A percentile compares a stretch with the other conserved stretches of the same genome.
phyloP scores from a whole-genome alignment of 64 coral and sea anemone species.

The Trachythela sp. region DNA sequence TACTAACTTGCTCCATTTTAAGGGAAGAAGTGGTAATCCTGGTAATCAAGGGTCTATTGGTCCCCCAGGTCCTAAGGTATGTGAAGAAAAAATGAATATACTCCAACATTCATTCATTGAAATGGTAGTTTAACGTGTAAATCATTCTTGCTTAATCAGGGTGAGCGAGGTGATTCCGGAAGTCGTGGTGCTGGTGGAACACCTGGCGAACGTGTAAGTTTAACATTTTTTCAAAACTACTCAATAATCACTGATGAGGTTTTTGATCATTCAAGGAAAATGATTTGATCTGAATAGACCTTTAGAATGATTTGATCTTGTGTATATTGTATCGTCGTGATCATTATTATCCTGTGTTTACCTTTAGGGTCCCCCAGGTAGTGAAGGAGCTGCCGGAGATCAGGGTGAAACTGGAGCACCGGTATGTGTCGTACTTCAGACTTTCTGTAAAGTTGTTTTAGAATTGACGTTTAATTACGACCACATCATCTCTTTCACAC shows the following conservation, averaged over 20 bases:
- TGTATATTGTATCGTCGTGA: no score
- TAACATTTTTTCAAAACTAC: not conserved
- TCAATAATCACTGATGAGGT: no score
- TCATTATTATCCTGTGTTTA: not conserved
- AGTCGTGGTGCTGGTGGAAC: not conserved
- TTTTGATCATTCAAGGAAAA: no score
- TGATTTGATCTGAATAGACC: no score
- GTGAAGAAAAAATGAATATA: not conserved
- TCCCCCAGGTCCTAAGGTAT: not conserved
- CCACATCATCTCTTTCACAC: no score
- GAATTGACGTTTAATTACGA: no score
- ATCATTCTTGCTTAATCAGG: not conserved
- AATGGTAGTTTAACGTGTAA: not conserved
- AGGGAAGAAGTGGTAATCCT: not conserved
- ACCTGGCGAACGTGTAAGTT: not conserved
- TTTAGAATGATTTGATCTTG: no score
- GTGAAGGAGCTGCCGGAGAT: not conserved
- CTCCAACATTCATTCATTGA: no score
- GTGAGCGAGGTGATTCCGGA: not conserved
- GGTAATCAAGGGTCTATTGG: not conserved
- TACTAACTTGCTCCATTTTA: not conserved
- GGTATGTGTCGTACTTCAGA: not conserved
- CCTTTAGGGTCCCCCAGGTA: not conserved
- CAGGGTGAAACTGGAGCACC: not conserved
- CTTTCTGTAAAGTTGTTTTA: no score